Evolutionary conservation across 2,888 invertebrate species (phyloP), one percentile per base, ranked within the genome.

Genomic region (Tetropium fuscum): DNA sequence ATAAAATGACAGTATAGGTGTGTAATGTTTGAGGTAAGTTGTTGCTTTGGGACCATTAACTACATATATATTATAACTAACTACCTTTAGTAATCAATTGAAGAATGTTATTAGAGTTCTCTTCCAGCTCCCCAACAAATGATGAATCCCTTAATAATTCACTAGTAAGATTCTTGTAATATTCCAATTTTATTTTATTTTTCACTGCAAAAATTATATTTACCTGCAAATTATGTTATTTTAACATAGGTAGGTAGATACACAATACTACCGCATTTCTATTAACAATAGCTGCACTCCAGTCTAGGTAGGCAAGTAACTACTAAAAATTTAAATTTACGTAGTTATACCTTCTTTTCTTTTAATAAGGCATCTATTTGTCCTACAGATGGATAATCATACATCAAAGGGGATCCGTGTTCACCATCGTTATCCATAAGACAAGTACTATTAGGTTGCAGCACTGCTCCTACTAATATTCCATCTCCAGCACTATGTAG

Each of bases 161-260:
- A 49, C 88, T 43, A 4, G 63, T 87, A 34, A 96, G 83, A 68
- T 87, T 84, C 60, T 87, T 83, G 80, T 94, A 95, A 48, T 90
- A 88, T 22, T 64, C 54, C 13, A 62, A n/a, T 4, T 80, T 74
- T 5, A 87, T 84, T 32, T 90, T 89, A 71, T 87, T 85, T 0
- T 93, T 94, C 0, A 94, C 93, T 0, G 95, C 95, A 79, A 95
- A 94, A 72, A 97, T 94, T 4, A 97, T 86, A 81, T 92, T 94
- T 32, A 93, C 88, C 85, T 87, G 73, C 68, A 84, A 83, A 58
- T 48, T 6, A 15, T 5, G 10, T n/a, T 8, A 40, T 18, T 10
- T 19, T 11, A n/a, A n/a, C n/a, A n/a, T n/a, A n/a, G 27, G 27
- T n/a, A 27, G 6, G 27, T n/a, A 27, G 27, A n/a, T 27, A 27